Evolutionary conservation across 2,113 vertebrate species (phyloP).

Genomic region (Triplophysa dalaica): DNA sequence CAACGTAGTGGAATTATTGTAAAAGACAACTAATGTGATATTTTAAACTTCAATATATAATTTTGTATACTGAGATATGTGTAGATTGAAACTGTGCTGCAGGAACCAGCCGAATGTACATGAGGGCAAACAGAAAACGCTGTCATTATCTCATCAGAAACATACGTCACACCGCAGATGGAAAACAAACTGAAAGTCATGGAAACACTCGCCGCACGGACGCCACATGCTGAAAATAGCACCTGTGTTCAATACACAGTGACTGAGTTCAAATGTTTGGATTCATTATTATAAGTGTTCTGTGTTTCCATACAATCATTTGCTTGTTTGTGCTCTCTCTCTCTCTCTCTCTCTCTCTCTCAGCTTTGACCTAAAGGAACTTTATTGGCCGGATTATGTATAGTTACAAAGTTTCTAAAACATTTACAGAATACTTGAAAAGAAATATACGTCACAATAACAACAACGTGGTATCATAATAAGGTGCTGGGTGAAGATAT

Average conservation of each 20-base stretch:
- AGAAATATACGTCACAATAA: no score
- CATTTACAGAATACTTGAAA: no score
- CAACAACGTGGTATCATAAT: no score
- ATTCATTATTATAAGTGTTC: constrained; percentile 5
- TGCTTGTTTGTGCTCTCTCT: background rate
- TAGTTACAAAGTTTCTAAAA: no score
- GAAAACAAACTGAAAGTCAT: constrained; percentile 66
- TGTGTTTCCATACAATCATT: constrained; percentile 57
- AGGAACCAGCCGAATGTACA: background rate
- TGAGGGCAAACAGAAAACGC: constrained; percentile 55
- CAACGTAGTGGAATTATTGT: background rate
- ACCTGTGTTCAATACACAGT: constrained; percentile 11
- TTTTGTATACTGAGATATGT: background rate
- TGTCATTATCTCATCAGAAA: constrained; percentile 69
- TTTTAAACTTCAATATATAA: background rate
- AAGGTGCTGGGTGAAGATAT: no score
- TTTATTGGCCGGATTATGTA: no score
- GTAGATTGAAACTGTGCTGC: background rate
- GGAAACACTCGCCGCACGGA: constrained; percentile 68
- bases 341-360: no score
- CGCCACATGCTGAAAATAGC: constrained; percentile 65
- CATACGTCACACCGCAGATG: constrained; percentile 62
- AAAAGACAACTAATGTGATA: background rate
- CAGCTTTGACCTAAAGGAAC: no score
- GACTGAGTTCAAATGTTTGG: background rate